phyloP scores from a whole-genome alignment of 2,113 vertebrate species.

The Rhinoptilus africanus region DNA sequence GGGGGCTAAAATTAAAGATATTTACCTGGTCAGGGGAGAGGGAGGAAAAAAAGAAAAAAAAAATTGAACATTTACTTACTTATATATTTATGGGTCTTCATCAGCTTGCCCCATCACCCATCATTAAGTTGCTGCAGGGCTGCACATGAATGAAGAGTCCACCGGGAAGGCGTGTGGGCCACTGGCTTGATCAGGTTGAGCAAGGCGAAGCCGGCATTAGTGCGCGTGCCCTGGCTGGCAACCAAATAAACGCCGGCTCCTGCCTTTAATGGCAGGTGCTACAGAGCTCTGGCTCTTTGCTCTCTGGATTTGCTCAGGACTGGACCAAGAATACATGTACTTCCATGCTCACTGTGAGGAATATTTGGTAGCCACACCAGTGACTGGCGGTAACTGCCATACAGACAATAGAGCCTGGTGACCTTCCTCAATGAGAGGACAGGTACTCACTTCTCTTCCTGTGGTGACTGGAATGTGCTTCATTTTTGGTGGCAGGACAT shows the following conservation, averaged over 20 bases:
- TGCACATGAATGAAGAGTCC: background rate
- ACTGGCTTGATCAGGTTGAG: background rate
- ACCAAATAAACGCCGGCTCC: slow-evolving; percentile 3
- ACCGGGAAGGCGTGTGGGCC: background rate
- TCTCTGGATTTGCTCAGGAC: background rate
- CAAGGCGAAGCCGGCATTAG: background rate
- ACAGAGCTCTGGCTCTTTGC: background rate
- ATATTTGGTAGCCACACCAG: slow-evolving; percentile 19
- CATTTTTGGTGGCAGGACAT: background rate
- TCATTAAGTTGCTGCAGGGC: background rate
- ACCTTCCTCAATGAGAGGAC: background rate
- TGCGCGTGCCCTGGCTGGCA: background rate
- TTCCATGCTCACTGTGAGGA: slow-evolving; percentile 39
- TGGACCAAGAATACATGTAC: background rate
- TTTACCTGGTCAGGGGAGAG: background rate
- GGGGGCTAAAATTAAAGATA: background rate
- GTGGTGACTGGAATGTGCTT: slow-evolving; percentile 57
- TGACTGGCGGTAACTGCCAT: background rate
- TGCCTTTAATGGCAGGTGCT: background rate
- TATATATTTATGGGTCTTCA: background rate
- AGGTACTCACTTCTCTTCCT: slow-evolving; percentile 23
- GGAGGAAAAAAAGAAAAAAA: background rate
- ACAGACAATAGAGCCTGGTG: background rate
- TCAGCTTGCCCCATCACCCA: background rate
- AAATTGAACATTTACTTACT: background rate